Evolutionary conservation across 2,797 vertebrate species (phyloP).

Genomic region (Threskiornis aethiopicus): DNA sequence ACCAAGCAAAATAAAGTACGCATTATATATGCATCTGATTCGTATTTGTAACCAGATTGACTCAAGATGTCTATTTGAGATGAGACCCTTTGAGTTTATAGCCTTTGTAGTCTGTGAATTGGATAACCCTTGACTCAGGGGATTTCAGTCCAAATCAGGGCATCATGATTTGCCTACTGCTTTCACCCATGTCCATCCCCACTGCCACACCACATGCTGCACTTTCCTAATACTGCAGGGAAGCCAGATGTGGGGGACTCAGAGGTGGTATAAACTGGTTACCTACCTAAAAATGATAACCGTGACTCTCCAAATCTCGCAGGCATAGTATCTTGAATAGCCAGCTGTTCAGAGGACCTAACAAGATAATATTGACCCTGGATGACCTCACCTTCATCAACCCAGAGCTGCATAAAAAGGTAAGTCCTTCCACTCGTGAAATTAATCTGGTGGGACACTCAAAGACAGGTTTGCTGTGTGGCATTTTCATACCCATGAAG

Average conservation of each 20-base stretch:
- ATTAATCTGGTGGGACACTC: neutral
- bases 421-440: neutral
- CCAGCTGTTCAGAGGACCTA: slow-evolving; percentile 88
- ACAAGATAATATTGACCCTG: slow-evolving; percentile 86
- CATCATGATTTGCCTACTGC: neutral
- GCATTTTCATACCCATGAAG: neutral
- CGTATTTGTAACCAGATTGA: neutral
- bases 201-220: neutral
- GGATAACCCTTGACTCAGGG: neutral
- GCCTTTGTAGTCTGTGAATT: neutral
- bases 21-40: neutral
- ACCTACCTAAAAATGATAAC: neutral
- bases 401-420: slow-evolving; percentile 86
- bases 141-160: neutral
- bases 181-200: neutral
- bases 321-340: slow-evolving; percentile 87
- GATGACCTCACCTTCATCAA: slow-evolving; percentile 91
- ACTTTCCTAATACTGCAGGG: neutral
- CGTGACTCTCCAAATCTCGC: neutral
- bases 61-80: neutral
- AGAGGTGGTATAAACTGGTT: neutral
- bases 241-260: neutral
- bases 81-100: neutral
- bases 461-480: neutral
- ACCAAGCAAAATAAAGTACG: neutral